These are phyloP conservation scores for Magallana nippona DNA, from an alignment of 2,888 invertebrate genomes.

Conservation along the genomic window DNA sequence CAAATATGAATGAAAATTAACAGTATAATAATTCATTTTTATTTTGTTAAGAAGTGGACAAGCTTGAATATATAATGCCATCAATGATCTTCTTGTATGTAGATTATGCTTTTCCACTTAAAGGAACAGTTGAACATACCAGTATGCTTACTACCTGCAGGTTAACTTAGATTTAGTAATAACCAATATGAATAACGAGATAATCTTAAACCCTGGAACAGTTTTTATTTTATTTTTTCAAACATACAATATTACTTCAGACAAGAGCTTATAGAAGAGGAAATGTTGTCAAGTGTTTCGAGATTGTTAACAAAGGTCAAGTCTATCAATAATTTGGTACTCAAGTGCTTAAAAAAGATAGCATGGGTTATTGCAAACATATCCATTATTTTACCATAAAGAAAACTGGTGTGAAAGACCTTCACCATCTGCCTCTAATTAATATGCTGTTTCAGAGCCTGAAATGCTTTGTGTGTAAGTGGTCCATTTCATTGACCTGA, in stretches of 20 bases:
- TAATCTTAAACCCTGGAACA: no score
- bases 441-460: slow-evolving; percentile 2
- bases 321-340: neutral
- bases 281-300: neutral
- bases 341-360: neutral
- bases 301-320: slow-evolving; percentile 11
- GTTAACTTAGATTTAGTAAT: no score
- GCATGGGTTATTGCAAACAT: neutral
- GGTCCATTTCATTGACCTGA: slow-evolving; percentile 9
- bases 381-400: slow-evolving; percentile 1
- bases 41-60: no score
- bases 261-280: no score
- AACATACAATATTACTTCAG: slow-evolving; percentile 11
- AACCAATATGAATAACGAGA: no score
- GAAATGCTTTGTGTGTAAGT: slow-evolving; percentile 1
- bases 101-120: no score
- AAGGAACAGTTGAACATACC: no score
- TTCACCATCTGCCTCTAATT: slow-evolving; percentile 22
- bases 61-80: no score
- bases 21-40: no score
- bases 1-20: no score
- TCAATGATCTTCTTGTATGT: no score
- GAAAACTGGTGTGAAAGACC: slow-evolving; percentile 14
- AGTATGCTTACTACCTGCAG: no score
- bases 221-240: neutral